Base-by-base conservation (phyloP, 2,888 invertebrate genomes). In the Polydesmus complanatus region DNA sequence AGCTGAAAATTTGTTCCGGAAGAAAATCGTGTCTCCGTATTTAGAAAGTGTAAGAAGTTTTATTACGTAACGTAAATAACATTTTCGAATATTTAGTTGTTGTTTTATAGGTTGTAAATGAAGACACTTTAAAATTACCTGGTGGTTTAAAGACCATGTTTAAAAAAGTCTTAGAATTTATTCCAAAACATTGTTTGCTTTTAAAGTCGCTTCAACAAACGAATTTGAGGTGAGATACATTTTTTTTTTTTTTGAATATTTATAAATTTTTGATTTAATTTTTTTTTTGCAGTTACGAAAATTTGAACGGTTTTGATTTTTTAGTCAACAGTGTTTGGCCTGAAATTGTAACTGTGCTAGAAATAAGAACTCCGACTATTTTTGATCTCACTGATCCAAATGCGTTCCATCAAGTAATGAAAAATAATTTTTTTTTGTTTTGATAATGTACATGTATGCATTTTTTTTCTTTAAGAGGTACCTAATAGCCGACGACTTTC, bases 381-480 rank as follows among this genome's bases (percentile, higher is more conserved):
- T 93, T 90, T 77, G 89, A 91, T 1, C 90, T 93, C 18, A 94
- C 93, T 61, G 91, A 94, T 76, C 92, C 93, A 0, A 84, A 90
- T 71, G 77, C 84, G 62, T 94, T 94, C 73, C 88, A 87, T 71
- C 80, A 77, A 70, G 80, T 80, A 70, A n/a, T n/a, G n/a, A n/a
- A n/a, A n/a, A n/a, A n/a, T n/a, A n/a, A n/a, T n/a, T n/a, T n/a
- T 2, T 55, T 1, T 18, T 56, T 55, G 27, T 2, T 56, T 14
- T 2, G 19, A 27, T 27, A 56, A n/a, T n/a, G n/a, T n/a, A n/a
- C n/a, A n/a, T n/a, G n/a, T n/a, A n/a, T 54, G 23, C 14, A 49
- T 57, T 27, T 21, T 58, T 54, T 59, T 58, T 65, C 2, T 18
- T 69, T 53, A 70, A 81, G 74, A 83, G 88, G 71, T 95, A 89